Conservation (phyloP, 2,888 invertebrate species). For the Agrochola lota region DNA sequence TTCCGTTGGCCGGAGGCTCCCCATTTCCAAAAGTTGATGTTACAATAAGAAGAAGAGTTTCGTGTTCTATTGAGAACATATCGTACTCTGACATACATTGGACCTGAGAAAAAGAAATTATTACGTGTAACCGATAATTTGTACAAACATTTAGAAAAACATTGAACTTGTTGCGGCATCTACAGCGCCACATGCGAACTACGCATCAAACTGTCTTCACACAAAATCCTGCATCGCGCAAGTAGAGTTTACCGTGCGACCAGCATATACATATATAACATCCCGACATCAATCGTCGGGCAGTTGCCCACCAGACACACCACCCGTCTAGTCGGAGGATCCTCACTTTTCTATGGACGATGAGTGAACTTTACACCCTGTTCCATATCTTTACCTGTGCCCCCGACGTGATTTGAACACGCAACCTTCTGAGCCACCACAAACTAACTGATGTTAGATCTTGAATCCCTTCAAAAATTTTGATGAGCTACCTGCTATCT, state of each 20-base stretch:
- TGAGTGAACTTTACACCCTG: background rate
- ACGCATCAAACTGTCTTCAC: no score
- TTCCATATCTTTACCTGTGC: constrained; percentile 84
- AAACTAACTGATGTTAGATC: background rate
- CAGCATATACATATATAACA: no score
- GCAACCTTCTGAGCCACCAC: constrained; percentile 95
- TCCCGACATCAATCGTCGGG: no score
- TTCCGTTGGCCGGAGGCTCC: constrained; percentile 98
- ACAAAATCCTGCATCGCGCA: no score
- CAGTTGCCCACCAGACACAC: no score
- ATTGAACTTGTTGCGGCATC: background rate
- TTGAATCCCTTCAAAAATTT: background rate
- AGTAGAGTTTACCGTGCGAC: no score
- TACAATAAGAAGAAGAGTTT: constrained; percentile 96
- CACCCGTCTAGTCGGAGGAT: no score
- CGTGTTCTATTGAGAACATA: constrained; percentile 97
- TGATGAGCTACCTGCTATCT: background rate
- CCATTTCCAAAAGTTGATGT: constrained; percentile 99
- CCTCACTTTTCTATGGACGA: no score
- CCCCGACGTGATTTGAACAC: constrained; percentile 99
- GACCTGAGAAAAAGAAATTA: constrained; percentile 90
- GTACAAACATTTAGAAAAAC: background rate
- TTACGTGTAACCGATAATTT: background rate
- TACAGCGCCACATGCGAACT: no score
- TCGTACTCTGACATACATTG: constrained; percentile 98